Evolutionary conservation across 2,797 vertebrate genomes (phyloP).

Genomic region (Gadopsis bispinosus): DNA sequence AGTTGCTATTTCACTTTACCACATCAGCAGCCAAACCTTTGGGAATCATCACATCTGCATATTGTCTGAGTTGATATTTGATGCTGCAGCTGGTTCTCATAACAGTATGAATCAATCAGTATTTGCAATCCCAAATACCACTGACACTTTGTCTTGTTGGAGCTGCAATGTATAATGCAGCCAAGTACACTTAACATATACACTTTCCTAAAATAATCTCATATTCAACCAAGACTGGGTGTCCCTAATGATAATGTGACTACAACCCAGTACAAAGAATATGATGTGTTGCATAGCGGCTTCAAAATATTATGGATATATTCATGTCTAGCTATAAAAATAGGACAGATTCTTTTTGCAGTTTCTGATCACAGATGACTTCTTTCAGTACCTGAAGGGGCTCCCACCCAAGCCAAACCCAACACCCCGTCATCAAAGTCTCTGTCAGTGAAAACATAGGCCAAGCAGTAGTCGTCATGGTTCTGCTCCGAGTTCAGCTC

Average conservation of each 20-base stretch:
- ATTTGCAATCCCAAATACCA: constrained; percentile 2
- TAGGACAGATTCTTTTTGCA: neutral
- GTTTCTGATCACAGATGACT: neutral
- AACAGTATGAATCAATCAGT: constrained; percentile 19
- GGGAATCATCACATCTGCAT: constrained; percentile 25
- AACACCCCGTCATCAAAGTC: constrained; percentile 98
- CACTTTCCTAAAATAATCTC: constrained; percentile 1
- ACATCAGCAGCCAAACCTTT: constrained; percentile 6
- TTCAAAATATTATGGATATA: neutral
- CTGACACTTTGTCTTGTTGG: neutral
- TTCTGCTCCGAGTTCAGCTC: constrained; percentile 98
- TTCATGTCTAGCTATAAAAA: neutral
- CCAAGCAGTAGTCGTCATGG: constrained; percentile 97
- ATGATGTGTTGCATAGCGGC: neutral
- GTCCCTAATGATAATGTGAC: neutral
- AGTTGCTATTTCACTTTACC: constrained; percentile 3
- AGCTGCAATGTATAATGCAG: constrained; percentile 1
- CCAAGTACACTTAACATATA: neutral
- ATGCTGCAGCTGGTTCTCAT: constrained; percentile 15
- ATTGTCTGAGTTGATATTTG: constrained; percentile 18
- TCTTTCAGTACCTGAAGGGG: constrained; percentile 91
- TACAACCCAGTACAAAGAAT: neutral
- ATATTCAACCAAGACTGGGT: neutral
- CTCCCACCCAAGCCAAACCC: constrained; percentile 97
- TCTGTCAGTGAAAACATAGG: constrained; percentile 97